Conservation (phyloP, 2,888 invertebrate genomes). For the Amorpha juglandis region DNA sequence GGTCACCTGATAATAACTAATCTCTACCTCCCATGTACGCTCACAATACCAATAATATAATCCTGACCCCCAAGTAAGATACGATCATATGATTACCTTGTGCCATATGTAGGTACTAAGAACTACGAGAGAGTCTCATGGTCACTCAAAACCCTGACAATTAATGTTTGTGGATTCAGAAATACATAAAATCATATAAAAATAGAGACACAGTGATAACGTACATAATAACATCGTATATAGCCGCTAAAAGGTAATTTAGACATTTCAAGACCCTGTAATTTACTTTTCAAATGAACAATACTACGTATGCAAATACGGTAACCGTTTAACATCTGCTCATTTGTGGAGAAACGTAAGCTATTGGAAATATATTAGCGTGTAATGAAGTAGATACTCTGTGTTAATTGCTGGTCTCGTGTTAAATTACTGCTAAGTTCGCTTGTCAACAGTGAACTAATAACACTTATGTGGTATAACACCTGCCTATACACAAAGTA, state of each 20-base stretch:
- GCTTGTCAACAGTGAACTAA: not conserved
- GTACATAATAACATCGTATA: too few species aligned
- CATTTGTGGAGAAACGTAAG: conserved; percentile 5
- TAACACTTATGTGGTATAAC: not conserved
- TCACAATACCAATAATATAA: too few species aligned
- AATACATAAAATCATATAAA: too few species aligned
- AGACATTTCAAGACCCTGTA: not conserved
- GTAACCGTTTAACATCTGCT: not conserved
- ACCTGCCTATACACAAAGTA: not conserved
- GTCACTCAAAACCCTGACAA: too few species aligned
- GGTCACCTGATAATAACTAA: too few species aligned
- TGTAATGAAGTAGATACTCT: not conserved
- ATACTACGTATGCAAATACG: not conserved
- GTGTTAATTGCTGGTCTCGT: not conserved
- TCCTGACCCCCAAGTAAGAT: too few species aligned
- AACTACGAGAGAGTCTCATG: too few species aligned
- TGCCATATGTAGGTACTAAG: too few species aligned
- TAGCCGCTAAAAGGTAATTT: not conserved
- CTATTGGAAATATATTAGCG: conserved; percentile 1
- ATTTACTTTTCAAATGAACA: not conserved
- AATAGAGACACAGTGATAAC: too few species aligned
- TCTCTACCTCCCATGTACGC: too few species aligned
- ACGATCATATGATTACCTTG: too few species aligned
- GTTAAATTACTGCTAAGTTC: not conserved
- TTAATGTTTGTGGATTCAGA: too few species aligned